A percentile compares a stretch with the other conserved stretches of the same genome.
Evolutionary conservation across 2,888 invertebrate genomes (phyloP).

Genomic region (Agrochola lota): DNA sequence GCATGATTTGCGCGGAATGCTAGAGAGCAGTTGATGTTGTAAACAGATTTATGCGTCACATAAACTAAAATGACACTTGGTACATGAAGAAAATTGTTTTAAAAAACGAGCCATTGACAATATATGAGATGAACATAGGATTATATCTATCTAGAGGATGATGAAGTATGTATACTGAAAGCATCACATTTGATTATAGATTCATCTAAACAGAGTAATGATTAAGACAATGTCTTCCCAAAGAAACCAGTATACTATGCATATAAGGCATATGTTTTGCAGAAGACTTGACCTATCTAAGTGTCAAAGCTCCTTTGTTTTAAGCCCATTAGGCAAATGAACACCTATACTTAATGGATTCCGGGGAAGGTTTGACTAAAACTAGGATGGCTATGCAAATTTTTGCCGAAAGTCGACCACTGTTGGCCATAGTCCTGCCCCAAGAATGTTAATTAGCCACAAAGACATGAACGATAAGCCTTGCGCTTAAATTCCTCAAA

Average conservation of each 20-base stretch:
- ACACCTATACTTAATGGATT: not conserved
- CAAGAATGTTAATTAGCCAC: not conserved
- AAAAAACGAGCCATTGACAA: not conserved
- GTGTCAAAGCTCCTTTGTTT: not conserved
- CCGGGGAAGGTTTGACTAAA: not conserved
- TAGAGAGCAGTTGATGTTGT: slow-evolving; percentile 35
- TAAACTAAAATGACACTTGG: slow-evolving; percentile 31
- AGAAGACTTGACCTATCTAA: not conserved
- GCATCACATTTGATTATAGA: not conserved
- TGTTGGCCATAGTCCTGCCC: not conserved
- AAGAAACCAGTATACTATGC: not conserved
- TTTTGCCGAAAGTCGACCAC: not conserved
- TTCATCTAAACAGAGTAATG: not conserved
- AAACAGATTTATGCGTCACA: slow-evolving; percentile 51
- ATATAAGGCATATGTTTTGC: not conserved
- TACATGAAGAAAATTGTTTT: slow-evolving; percentile 28
- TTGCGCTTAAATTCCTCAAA: not conserved
- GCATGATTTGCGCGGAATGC: slow-evolving; percentile 35
- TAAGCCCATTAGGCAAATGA: not conserved
- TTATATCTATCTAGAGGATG: not conserved
- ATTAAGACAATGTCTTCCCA: not conserved
- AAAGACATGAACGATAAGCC: not conserved
- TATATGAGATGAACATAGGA: not conserved
- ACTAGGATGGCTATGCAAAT: not conserved
- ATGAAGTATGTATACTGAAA: not conserved